phyloP scores from a whole-genome alignment of 2,797 vertebrate species.

The Muraenolepis orangiensis region DNA sequence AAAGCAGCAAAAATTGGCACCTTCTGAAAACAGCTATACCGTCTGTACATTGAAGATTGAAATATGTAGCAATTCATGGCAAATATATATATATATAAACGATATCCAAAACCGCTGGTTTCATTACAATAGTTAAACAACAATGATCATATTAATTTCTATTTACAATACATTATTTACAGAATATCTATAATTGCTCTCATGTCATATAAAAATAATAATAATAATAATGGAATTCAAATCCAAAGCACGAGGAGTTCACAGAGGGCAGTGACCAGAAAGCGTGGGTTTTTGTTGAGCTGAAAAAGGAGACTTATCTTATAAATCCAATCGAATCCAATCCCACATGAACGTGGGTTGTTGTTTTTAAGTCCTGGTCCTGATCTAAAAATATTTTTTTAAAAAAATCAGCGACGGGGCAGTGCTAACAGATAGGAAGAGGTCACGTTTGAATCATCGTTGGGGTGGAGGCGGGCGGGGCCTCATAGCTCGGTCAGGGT shows the following conservation, averaged over 20 bases:
- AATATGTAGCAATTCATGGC: slow-evolving; percentile 46
- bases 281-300: slow-evolving; percentile 27
- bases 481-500: slow-evolving; percentile 86
- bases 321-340: slow-evolving; percentile 30
- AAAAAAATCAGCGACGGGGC: slow-evolving; percentile 48
- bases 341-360: slow-evolving; percentile 20
- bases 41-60: slow-evolving; percentile 46
- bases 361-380: slow-evolving; percentile 18
- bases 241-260: slow-evolving; percentile 38
- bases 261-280: slow-evolving; percentile 41
- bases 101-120: slow-evolving; percentile 30
- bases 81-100: slow-evolving; percentile 36
- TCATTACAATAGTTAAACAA: slow-evolving; percentile 46
- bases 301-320: slow-evolving; percentile 22
- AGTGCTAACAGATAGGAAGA: slow-evolving; percentile 55
- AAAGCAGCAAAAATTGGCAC: slow-evolving; percentile 63
- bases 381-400: no score
- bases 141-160: slow-evolving; percentile 67
- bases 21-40: slow-evolving; percentile 38
- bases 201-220: slow-evolving; percentile 58
- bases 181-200: slow-evolving; percentile 64
- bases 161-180: slow-evolving; percentile 76
- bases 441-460: slow-evolving; percentile 34
- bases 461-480: no score
- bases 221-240: slow-evolving; percentile 37